phyloP scores from a whole-genome alignment of 1,140 invertebrate species.

The Caerostris darwini region DNA sequence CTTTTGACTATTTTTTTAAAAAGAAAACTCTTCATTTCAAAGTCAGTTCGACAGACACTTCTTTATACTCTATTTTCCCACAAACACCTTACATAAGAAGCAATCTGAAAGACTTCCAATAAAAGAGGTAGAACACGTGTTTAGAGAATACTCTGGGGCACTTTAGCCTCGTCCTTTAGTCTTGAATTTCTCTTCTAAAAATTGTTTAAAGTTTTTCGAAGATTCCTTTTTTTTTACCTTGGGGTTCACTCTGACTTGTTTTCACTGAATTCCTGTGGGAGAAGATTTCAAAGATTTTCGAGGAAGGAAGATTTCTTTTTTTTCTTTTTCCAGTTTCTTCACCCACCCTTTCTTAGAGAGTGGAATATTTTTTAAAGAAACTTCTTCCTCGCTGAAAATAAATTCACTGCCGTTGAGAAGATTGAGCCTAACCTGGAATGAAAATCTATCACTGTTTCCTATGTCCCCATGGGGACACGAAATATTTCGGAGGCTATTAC shows the following conservation, averaged over 20 bases:
- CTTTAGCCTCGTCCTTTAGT: background rate
- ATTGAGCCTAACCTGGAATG: background rate
- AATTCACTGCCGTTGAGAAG: background rate
- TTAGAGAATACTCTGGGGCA: background rate
- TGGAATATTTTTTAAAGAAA: background rate
- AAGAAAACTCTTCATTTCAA: background rate
- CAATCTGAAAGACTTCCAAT: background rate
- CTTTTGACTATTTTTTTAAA: background rate
- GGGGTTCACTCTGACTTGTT: background rate
- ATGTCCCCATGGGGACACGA: background rate
- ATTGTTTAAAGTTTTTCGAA: slow-evolving; percentile 29
- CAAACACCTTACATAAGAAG: background rate
- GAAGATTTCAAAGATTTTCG: background rate
- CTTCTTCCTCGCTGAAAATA: background rate
- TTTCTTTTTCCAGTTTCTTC: background rate
- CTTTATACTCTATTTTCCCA: background rate
- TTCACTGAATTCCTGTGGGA: background rate
- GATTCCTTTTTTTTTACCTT: background rate
- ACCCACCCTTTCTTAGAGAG: background rate
- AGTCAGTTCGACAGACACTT: background rate
- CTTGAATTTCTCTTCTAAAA: background rate
- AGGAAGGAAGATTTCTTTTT: background rate
- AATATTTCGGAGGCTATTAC: background rate
- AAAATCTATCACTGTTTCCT: background rate
- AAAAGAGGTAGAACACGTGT: background rate